Conservation (phyloP, 2,888 invertebrate species). For the Neoscelio sp. region DNA sequence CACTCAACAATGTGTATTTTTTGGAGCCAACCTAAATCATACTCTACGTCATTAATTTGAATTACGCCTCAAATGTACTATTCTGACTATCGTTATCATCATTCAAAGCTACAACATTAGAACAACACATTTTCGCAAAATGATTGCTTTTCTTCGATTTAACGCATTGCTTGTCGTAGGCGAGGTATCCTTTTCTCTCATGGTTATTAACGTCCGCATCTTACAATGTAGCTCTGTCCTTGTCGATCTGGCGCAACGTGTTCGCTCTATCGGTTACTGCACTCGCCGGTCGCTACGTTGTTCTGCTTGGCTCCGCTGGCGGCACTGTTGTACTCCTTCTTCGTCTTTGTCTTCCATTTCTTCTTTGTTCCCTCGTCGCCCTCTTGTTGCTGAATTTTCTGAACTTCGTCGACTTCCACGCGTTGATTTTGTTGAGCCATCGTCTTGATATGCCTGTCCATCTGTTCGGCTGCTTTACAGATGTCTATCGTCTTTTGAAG, state of each 20-base stretch:
- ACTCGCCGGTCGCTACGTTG: too few species aligned
- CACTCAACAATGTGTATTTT: conserved; percentile 2
- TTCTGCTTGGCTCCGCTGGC: background rate
- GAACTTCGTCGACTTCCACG: background rate
- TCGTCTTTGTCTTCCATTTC: conserved; percentile 5
- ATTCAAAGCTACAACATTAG: conserved; percentile 13
- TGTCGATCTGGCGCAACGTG: too few species aligned
- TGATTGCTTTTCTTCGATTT: too few species aligned
- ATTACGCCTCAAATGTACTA: background rate
- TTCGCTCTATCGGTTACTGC: too few species aligned
- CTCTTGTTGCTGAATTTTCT: background rate
- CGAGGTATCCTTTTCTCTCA: too few species aligned
- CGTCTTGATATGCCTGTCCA: background rate
- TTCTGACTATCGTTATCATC: background rate
- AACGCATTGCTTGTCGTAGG: too few species aligned
- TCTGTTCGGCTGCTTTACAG: conserved; percentile 52
- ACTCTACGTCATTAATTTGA: background rate
- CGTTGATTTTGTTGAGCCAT: background rate
- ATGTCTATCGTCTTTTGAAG: conserved; percentile 47
- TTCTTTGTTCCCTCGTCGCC: background rate
- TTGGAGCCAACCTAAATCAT: conserved; percentile 10
- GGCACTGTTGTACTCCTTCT: too few species aligned
- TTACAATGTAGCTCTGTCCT: too few species aligned
- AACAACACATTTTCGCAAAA: conserved; percentile 52
- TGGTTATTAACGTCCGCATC: too few species aligned